A percentile compares a stretch with the other conserved stretches of the same genome.
Evolutionary conservation across 2,113 vertebrate genomes (phyloP).

Genomic region (Peromyscus polionotus): DNA sequence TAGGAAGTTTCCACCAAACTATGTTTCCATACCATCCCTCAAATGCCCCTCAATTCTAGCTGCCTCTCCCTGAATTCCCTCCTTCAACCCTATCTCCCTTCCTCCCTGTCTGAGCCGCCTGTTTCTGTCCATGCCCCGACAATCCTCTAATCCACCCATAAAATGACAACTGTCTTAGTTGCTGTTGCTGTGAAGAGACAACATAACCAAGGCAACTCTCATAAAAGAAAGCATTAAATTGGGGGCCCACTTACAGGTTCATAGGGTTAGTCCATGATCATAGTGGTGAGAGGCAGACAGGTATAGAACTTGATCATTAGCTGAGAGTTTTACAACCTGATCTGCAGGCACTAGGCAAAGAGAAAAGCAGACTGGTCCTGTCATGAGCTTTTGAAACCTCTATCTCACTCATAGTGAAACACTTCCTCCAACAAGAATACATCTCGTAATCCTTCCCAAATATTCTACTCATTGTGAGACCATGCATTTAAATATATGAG

Average conservation of each 20-base stretch:
- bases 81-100: neutral
- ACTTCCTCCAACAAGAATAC: neutral
- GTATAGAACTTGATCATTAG: neutral
- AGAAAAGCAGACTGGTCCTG: neutral
- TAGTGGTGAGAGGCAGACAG: neutral
- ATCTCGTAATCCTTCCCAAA: neutral
- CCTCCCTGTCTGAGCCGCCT: no score
- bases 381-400: neutral
- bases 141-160: neutral
- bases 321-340: neutral
- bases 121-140: neutral
- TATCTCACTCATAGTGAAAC: neutral
- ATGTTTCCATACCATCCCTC: neutral
- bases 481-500: neutral
- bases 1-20: neutral
- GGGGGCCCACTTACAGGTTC: neutral
- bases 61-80: neutral
- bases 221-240: neutral
- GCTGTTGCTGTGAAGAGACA: neutral
- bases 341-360: neutral
- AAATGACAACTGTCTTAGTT: neutral
- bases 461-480: neutral
- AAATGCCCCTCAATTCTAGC: neutral
- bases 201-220: neutral
- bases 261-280: neutral